phyloP scores from a whole-genome alignment of 2,888 invertebrate species.

The Eudasyphora cyanicolor region DNA sequence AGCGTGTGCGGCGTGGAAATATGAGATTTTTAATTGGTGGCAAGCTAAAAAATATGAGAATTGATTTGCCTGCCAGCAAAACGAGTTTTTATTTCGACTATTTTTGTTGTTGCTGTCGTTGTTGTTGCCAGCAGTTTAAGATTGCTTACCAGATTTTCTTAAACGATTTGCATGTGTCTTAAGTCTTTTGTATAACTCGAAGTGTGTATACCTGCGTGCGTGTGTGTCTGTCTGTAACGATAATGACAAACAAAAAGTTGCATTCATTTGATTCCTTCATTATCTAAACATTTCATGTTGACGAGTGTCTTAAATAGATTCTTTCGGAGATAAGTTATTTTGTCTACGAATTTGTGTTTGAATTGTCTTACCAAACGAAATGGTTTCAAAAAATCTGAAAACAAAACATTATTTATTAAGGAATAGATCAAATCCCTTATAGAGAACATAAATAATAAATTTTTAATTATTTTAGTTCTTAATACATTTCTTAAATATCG shows the following conservation, averaged over 20 bases:
- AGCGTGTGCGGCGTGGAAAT: constrained; percentile 6
- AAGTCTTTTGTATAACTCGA: constrained; percentile 24
- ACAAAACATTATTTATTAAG: too few species aligned
- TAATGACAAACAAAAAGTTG: constrained; percentile 1
- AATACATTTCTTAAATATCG: too few species aligned
- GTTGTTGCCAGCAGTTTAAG: not conserved
- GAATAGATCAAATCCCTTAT: too few species aligned
- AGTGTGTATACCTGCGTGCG: not conserved
- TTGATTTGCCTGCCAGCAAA: not conserved
- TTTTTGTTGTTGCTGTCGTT: not conserved
- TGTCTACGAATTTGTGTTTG: too few species aligned
- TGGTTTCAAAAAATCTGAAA: too few species aligned
- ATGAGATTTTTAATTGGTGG: constrained; percentile 28
- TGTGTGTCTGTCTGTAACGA: not conserved
- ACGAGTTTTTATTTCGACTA: not conserved
- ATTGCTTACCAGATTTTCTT: not conserved
- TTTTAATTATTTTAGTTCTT: too few species aligned
- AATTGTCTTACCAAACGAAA: too few species aligned
- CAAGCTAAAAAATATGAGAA: constrained; percentile 9
- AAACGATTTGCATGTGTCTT: constrained; percentile 17
- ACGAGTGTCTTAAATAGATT: not conserved
- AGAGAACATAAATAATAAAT: too few species aligned
- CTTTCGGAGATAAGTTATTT: too few species aligned
- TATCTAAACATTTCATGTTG: not conserved
- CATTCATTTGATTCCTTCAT: not conserved